These are phyloP conservation scores for Hippasteria phrygiana DNA, from an alignment of 53 echinoderm and acorn worm genomes.

Conservation along the genomic window DNA sequence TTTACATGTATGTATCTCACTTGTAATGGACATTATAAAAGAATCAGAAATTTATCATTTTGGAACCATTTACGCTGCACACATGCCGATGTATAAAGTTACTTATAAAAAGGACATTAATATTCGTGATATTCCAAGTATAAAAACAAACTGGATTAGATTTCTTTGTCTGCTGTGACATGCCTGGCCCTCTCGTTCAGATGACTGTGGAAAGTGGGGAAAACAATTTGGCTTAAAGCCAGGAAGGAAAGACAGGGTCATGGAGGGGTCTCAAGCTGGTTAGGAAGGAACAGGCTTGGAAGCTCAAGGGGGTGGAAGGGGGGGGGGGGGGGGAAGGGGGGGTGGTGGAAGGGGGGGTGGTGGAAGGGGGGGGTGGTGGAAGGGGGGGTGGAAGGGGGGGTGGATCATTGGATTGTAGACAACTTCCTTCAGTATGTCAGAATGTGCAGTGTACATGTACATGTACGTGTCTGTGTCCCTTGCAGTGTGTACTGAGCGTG, in stretches of 20 bases:
- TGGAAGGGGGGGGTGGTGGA: neutral
- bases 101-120: too few relatives aligned
- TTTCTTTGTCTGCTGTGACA: neutral
- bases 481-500: neutral
- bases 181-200: neutral
- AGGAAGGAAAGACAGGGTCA: conserved; percentile 39
- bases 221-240: neutral
- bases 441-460: conserved; percentile 1
- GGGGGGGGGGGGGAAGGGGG: neutral
- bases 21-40: too few relatives aligned
- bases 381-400: neutral
- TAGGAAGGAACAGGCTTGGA: neutral
- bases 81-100: too few relatives aligned
- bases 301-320: neutral
- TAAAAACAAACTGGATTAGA: neutral
- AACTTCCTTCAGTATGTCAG: neutral
- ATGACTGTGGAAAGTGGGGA: neutral
- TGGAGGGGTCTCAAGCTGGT: neutral
- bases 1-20: too few relatives aligned
- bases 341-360: neutral
- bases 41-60: too few relatives aligned
- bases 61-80: too few relatives aligned
- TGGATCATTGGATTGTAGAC: neutral
- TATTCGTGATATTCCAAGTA: neutral
- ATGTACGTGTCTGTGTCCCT: too few relatives aligned